Evolutionary conservation across 2,113 vertebrate species (phyloP).

Genomic region (Gobio gobio): DNA sequence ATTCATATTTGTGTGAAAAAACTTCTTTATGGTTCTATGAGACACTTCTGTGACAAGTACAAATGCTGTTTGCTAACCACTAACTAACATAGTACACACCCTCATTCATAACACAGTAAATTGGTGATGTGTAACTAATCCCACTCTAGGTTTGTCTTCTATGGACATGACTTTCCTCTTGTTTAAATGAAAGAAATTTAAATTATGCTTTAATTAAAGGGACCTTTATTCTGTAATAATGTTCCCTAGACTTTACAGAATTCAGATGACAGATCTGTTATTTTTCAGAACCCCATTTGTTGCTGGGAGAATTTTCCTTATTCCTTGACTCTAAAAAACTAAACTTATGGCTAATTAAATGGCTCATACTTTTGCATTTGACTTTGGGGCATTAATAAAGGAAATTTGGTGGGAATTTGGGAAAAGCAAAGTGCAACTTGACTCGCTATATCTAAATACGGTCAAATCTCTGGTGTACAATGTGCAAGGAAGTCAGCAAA

Average conservation of each 20-base stretch:
- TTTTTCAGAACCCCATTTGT: neutral
- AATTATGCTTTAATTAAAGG: neutral
- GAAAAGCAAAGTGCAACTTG: neutral
- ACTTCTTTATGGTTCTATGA: neutral
- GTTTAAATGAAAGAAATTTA: neutral
- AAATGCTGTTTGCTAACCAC: neutral
- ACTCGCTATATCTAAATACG: neutral
- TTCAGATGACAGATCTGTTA: neutral
- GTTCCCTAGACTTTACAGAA: neutral
- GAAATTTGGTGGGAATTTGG: neutral
- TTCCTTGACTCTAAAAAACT: neutral
- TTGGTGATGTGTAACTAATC: neutral
- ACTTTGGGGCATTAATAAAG: slow-evolving; percentile 16
- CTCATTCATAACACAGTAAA: neutral
- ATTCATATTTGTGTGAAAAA: slow-evolving; percentile 13
- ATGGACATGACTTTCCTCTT: neutral
- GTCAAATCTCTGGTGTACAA: neutral
- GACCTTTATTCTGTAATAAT: neutral
- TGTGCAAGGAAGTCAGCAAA: slow-evolving; percentile 38
- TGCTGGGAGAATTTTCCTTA: neutral
- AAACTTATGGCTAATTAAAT: slow-evolving; percentile 6
- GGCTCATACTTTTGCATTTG: neutral
- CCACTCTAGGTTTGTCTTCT: neutral
- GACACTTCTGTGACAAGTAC: neutral
- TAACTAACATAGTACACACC: neutral